Base-by-base conservation (phyloP, 1,140 invertebrate species). In the Drosophila obscura region DNA sequence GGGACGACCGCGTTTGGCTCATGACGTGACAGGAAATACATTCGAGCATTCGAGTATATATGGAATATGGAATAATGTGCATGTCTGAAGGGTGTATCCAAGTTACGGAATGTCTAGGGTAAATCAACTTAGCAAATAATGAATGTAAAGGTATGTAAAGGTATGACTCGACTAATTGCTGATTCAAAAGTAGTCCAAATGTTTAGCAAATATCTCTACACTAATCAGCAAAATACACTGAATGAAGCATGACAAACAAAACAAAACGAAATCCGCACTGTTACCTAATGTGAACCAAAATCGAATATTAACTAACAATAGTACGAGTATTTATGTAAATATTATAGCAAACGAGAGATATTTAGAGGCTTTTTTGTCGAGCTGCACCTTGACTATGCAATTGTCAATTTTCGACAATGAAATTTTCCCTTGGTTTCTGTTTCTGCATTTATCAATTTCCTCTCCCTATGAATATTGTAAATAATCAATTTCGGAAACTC, bases 221-320 rank as follows among this genome's bases (percentile, higher is more conserved):
- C 35, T 55, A 43, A 63, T 56, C 56, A 61, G 28, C 75, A 45
- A 52, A 61, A 61, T 50, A 46, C 19, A 35, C 59, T 31, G 2
- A 67, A 35, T 46, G 35, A 65, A 44, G 46, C 46, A 56, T 75
- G 48, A 50, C 39, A 56, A 61, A 28, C 19, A 15, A 56, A 15
- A 24, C n/a, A 53, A 61, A 35, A 24, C 53, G 49, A 39, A 77
- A 43, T 55, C 46, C 55, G 79, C 79, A 81, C 78, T 82, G 82
- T 87, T 81, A 79, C 65, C 77, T 78, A 75, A 71, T 77, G 62
- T 64, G 61, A 68, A 60, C 22, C 7, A 58, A 72, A 43, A 57
- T 43, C 43, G 52, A 65, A 74, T 71, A 77, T 43, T 45, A 80
- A 52, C 43, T 39, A 43, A 24, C 4, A 4, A 24, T 24, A 24